phyloP scores from a whole-genome alignment of 2,113 vertebrate genomes.

The Lophotis ruficrista region DNA sequence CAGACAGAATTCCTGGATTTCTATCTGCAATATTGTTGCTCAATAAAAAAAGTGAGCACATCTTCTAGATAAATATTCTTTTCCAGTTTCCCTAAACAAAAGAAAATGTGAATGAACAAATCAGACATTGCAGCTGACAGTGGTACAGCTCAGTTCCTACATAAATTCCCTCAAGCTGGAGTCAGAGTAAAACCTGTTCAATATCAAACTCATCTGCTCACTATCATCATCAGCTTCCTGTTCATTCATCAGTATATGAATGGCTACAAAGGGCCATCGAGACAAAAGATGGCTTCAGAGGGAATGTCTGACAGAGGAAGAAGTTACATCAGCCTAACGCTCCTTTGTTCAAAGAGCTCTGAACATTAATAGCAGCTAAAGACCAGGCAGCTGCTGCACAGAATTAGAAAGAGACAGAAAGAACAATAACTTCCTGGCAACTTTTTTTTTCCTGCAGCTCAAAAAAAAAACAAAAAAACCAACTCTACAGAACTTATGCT shows the following conservation, averaged over 20 bases:
- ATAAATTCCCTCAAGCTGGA: background rate
- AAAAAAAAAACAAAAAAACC: background rate
- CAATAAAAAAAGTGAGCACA: background rate
- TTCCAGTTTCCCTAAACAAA: background rate
- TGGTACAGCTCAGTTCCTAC: background rate
- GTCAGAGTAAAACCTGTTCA: slow-evolving; percentile 38
- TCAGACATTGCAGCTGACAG: background rate
- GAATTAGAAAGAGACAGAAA: slow-evolving; percentile 62
- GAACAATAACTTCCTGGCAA: slow-evolving; percentile 63
- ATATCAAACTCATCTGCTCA: slow-evolving; percentile 65
- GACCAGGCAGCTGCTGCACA: slow-evolving; percentile 60
- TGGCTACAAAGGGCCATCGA: slow-evolving; percentile 46
- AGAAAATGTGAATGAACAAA: background rate
- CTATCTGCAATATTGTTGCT: background rate
- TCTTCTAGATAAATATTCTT: background rate
- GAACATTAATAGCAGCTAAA: slow-evolving; percentile 61
- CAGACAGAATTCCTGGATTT: background rate
- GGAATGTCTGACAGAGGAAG: slow-evolving; percentile 42
- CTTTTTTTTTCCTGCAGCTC: background rate
- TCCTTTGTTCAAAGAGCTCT: slow-evolving; percentile 55
- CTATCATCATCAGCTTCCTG: slow-evolving; percentile 64
- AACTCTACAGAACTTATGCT: background rate
- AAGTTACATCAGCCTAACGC: slow-evolving; percentile 47
- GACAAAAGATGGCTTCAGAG: slow-evolving; percentile 68
- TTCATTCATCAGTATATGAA: slow-evolving; percentile 56